phyloP scores from a whole-genome alignment of 1,140 invertebrate species.

The Leptinotarsa lineolata region DNA sequence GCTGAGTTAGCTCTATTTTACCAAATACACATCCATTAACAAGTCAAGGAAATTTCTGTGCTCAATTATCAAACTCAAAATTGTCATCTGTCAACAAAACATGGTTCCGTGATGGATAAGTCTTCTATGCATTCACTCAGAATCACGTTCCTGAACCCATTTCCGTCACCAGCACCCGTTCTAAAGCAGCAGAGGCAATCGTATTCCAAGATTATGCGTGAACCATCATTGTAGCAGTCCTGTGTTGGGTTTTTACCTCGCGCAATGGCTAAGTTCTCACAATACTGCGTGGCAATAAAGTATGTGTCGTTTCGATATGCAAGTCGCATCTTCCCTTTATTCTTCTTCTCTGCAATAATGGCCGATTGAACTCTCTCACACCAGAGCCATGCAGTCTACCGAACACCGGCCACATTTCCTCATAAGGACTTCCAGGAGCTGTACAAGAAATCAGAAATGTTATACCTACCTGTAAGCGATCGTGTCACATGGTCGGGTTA shows the following conservation, averaged over 20 bases:
- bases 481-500: constrained; percentile 8
- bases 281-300: constrained; percentile 23
- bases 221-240: constrained; percentile 27
- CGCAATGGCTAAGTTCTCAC: constrained; percentile 26
- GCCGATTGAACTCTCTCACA: constrained; percentile 29
- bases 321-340: constrained; percentile 27
- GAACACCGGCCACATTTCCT: constrained; percentile 14
- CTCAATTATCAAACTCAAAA: too few species aligned
- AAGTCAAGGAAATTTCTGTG: too few species aligned
- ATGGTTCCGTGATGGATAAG: too few species aligned
- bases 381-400: constrained; percentile 26
- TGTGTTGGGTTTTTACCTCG: constrained; percentile 20
- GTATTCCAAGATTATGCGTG: constrained; percentile 28
- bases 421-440: constrained; percentile 27
- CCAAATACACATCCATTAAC: too few species aligned
- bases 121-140: too few species aligned
- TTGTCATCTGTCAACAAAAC: too few species aligned
- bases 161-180: background rate
- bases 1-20: too few species aligned
- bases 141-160: too few species aligned
- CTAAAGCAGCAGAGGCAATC: constrained; percentile 1
- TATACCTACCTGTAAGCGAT: constrained; percentile 26
- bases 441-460: constrained; percentile 25
- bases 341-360: constrained; percentile 25
- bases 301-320: constrained; percentile 22